These are phyloP conservation scores for Sphaerophoria taeniata DNA, from an alignment of 2,888 invertebrate genomes.

Conservation along the genomic window DNA sequence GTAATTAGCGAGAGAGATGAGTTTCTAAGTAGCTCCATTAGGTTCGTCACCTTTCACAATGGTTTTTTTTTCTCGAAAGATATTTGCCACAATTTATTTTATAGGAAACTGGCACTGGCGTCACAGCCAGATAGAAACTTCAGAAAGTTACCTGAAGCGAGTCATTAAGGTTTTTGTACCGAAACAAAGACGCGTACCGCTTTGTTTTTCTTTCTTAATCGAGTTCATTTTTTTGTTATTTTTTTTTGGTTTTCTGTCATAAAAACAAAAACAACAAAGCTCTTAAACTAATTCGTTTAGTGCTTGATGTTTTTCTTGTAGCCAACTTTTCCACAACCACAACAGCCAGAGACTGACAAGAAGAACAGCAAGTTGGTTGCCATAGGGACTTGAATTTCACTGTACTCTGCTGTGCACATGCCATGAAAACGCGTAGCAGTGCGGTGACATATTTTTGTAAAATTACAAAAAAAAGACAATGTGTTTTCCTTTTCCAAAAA, in stretches of 20 bases:
- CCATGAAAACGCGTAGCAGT: constrained; percentile 40
- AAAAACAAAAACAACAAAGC: constrained; percentile 56
- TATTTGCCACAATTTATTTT: background rate
- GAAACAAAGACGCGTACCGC: constrained; percentile 54
- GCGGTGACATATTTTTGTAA: constrained; percentile 62
- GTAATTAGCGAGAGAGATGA: constrained; percentile 43
- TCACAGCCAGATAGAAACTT: constrained; percentile 31
- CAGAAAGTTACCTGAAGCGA: constrained; percentile 58
- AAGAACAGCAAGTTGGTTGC: constrained; percentile 18
- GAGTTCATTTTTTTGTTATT: background rate
- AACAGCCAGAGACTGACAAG: background rate
- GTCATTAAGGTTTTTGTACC: constrained; percentile 62
- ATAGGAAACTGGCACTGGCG: constrained; percentile 29
- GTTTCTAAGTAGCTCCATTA: constrained; percentile 58
- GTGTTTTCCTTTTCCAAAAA: constrained; percentile 29
- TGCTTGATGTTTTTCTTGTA: constrained; percentile 51
- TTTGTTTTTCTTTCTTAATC: background rate
- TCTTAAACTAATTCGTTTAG: constrained; percentile 71
- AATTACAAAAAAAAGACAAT: background rate
- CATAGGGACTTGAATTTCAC: constrained; percentile 62
- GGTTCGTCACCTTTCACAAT: constrained; percentile 69
- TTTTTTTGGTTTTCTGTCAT: constrained; percentile 39
- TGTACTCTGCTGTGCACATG: constrained; percentile 43
- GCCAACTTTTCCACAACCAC: background rate
- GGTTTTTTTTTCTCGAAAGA: constrained; percentile 19